These are phyloP conservation scores for Epinephelus cyanopodus DNA, from an alignment of 2,113 vertebrate genomes.

Conservation along the genomic window DNA sequence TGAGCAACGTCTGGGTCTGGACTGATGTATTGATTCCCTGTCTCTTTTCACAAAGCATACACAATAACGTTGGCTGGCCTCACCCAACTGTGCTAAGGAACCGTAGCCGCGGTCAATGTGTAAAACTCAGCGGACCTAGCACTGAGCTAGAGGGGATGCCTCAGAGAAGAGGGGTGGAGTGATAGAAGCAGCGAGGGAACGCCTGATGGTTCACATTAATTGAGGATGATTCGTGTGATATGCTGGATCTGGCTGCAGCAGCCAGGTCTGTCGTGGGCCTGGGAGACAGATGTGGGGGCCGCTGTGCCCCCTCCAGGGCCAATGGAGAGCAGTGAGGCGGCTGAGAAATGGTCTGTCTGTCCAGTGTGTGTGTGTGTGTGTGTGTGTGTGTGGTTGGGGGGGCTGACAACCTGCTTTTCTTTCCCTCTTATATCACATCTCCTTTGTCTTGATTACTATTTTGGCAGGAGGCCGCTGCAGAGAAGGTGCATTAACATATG, in stretches of 20 bases:
- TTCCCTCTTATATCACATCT: conserved; percentile 76
- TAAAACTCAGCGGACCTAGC: conserved; percentile 72
- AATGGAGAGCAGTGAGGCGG: conserved; percentile 76
- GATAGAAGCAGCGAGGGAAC: conserved; percentile 63
- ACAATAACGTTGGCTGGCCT: conserved; percentile 61
- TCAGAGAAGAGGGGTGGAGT: conserved; percentile 67
- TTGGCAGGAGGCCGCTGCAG: conserved; percentile 70
- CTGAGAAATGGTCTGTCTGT: conserved; percentile 78
- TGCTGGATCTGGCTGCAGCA: conserved; percentile 70
- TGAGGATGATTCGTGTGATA: conserved; percentile 83
- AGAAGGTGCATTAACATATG: conserved; percentile 82
- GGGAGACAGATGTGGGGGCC: conserved; percentile 85
- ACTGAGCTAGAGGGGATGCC: conserved; percentile 70
- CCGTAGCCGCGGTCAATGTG: conserved; percentile 60
- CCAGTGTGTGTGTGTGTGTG: conserved; percentile 39
- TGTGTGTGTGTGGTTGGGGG: not conserved
- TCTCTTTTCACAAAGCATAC: conserved; percentile 73
- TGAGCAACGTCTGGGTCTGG: conserved; percentile 65
- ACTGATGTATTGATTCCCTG: conserved; percentile 78
- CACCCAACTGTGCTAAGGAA: conserved; percentile 70
- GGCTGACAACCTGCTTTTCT: conserved; percentile 71
- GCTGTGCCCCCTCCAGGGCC: conserved; percentile 74
- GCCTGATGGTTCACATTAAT: conserved; percentile 83
- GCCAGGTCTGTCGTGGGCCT: conserved; percentile 79
- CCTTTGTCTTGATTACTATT: conserved; percentile 79